Base-by-base conservation (phyloP, 2,113 vertebrate genomes). In the Dendropsophus ebraccatus region DNA sequence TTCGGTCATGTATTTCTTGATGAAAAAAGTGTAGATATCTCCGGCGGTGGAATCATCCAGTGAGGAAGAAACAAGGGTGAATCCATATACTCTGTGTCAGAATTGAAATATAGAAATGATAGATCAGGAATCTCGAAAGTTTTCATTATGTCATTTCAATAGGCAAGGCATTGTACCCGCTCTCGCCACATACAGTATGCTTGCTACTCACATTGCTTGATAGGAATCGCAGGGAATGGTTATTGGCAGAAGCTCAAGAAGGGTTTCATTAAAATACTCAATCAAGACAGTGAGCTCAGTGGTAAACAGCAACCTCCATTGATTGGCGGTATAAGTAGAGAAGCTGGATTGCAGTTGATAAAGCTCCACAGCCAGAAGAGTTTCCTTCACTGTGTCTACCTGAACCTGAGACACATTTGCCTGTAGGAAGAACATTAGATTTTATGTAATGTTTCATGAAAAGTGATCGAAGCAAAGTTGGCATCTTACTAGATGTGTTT, bases 11-110 rank as follows among this genome's bases (percentile, higher is more conserved):
- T 75, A 83, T 17, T 2, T 50, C 52, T 74, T 83, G 28, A 83
- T 74, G 16, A 74, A 75, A n/a, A 25, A 58, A 30, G 47, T 47
- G n/a, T 74, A 83, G n/a, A 83, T 58, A 21, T 56, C 50, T 14
- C 58, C 17, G 1, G 28, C 56, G n/a, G 50, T 74, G 4, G 37
- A 9, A 1, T 30, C 0, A 0, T 9, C 6, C 23, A 83, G 23
- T 4, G 52, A 47, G 25, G 14, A 3, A 17, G 23, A 60, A 41
- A 5, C n/a, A 41, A 45, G 16, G 35, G 23, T 83, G 54, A 83
- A 75, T 41, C 50, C 82, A 11, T 49, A 60, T 9, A 75, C 13
- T 28, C 65, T 69, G 28, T 69, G 5, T 69, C 14, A 69, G 28
- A 35, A 69, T 30, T 65, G 14, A 56, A 23, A 56, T 5, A 56